These are phyloP conservation scores for Drosophila murphyi DNA, from an alignment of 1,140 invertebrate species.

Conservation along the genomic window DNA sequence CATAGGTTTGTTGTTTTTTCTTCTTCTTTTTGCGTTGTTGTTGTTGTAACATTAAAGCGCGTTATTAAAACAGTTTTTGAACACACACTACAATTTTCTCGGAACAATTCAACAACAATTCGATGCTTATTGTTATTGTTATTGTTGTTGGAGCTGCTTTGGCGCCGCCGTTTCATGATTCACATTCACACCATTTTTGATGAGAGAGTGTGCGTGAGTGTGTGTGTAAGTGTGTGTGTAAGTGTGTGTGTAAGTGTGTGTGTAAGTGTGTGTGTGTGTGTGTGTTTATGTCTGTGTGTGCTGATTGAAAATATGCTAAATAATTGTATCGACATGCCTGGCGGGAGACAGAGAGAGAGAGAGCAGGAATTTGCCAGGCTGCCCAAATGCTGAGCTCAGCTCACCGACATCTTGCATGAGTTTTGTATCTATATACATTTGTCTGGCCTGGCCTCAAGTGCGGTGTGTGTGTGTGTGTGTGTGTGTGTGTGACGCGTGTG, in stretches of 20 bases:
- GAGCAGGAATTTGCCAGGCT: background rate
- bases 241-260: conserved; percentile 14
- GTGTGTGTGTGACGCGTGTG: conserved; percentile 12
- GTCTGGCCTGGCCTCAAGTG: conserved; percentile 13
- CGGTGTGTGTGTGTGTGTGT: conserved; percentile 9
- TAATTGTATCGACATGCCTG: conserved; percentile 58
- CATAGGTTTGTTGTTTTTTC: background rate
- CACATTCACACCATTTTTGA: conserved; percentile 29
- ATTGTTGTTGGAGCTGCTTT: conserved; percentile 15
- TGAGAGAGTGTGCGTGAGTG: conserved; percentile 7
- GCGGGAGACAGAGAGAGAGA: background rate
- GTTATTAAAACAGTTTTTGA: background rate
- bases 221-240: background rate
- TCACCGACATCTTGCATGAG: conserved; percentile 15
- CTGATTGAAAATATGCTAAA: conserved; percentile 73
- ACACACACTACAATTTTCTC: conserved; percentile 14
- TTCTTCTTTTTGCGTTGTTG: background rate
- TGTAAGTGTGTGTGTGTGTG: background rate
- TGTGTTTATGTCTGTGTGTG: conserved; percentile 23
- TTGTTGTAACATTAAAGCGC: background rate
- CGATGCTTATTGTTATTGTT: conserved; percentile 18
- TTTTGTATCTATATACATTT: conserved; percentile 12
- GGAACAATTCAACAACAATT: conserved; percentile 25
- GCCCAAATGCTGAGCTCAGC: conserved; percentile 41
- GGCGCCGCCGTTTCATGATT: conserved; percentile 32